A percentile compares a stretch with the other conserved stretches of the same genome.
Evolutionary conservation across 1,140 invertebrate genomes (phyloP).

Genomic region (Nasonia vitripennis): DNA sequence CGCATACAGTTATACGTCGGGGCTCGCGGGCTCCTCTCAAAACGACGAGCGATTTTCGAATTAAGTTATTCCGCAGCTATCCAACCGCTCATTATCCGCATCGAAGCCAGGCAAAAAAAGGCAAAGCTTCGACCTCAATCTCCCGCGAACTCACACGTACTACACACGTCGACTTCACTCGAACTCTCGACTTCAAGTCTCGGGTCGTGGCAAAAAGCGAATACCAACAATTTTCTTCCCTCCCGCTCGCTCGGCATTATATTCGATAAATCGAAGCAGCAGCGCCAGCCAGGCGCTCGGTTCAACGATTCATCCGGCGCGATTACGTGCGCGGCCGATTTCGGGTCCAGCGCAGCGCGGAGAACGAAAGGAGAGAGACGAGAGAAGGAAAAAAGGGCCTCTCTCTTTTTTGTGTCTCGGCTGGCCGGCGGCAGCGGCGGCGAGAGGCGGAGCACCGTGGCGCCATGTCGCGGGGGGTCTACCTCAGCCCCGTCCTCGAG

Average conservation of each 20-base stretch:
- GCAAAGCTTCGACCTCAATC: background rate
- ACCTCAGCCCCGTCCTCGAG: slow-evolving; percentile 26
- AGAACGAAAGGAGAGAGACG: slow-evolving; percentile 21
- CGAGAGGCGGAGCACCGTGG: slow-evolving; percentile 73
- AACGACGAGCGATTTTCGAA: background rate
- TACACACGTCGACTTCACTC: no score
- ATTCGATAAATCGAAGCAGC: slow-evolving; percentile 42
- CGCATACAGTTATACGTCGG: background rate
- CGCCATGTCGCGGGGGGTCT: slow-evolving; percentile 76
- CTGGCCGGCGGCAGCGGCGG: slow-evolving; percentile 56
- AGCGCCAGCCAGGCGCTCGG: slow-evolving; percentile 6
- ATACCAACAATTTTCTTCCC: slow-evolving; percentile 28
- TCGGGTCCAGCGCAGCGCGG: slow-evolving; percentile 27
- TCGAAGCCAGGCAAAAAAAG: background rate
- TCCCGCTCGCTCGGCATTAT: slow-evolving; percentile 13
- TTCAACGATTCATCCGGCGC: slow-evolving; percentile 49
- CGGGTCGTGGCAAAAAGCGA: background rate
- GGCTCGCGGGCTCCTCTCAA: background rate
- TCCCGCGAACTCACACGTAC: background rate
- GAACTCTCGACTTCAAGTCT: no score
- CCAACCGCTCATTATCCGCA: background rate
- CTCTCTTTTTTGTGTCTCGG: slow-evolving; percentile 45
- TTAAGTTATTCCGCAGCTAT: background rate
- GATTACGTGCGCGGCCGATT: slow-evolving; percentile 44
- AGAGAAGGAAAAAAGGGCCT: slow-evolving; percentile 42